Base-by-base conservation (phyloP, 2,113 vertebrate species). In the Rhynchomys soricoides region DNA sequence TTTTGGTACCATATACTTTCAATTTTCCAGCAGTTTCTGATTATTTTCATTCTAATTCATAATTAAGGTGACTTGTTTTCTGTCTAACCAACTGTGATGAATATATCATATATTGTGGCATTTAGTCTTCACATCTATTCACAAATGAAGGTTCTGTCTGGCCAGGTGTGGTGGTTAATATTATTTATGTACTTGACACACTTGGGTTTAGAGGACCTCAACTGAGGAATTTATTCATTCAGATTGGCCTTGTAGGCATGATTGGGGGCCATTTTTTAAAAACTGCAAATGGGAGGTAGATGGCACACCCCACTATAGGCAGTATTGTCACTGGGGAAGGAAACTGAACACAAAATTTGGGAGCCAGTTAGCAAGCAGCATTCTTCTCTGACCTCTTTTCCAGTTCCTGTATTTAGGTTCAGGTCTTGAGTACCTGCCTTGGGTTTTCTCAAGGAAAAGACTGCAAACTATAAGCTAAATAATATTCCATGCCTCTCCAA, bases 81-180 rank as follows among this genome's bases (percentile, higher is more conserved):
- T 95, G 37, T 83, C 89, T 89, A 89, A 92, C 40, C 26, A 95
- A 40, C 62, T 95, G 7, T 73, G 77, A 74, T 95, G 71, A 79
- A 57, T 89, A 75, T 45, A 83, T 94, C 79, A 91, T 52, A 34
- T 45, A 31, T 86, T 88, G 37, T 93, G 81, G 11, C 21, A 64
- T 86, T 96, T 92, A 92, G 74, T 50, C 92, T 97, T 81, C 91
- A 90, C 29, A 89, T 95, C 62, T 66, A 29, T 85, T 96, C 29
- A 91, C 50, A 88, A 91, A 94, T 62, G 75, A 92, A 73, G 81
- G 12, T 85, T 96, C 89, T 79, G 64, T 92, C 55, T 37, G 24
- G 78, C 15, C 31, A 89, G 26, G 81, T 85, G 40, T 85, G n/a
- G 55, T 29, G n/a, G 24, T n/a, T 83, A 59, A 62, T 29, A 83